Base-by-base conservation (phyloP, 1,140 invertebrate genomes). In the Drosophila lowei region DNA sequence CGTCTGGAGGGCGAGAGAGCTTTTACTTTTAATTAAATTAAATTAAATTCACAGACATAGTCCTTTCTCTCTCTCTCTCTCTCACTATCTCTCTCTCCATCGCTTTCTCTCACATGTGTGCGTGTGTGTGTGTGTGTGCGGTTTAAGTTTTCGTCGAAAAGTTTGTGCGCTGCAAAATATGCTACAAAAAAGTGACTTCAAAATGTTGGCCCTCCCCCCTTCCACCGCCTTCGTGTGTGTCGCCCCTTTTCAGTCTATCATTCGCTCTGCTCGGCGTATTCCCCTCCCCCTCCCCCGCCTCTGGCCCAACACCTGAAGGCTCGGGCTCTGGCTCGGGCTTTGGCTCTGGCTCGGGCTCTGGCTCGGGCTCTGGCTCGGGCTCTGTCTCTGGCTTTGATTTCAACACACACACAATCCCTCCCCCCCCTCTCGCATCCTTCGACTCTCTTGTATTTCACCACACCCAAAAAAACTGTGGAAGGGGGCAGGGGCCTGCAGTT, bases 81-180 rank as follows among this genome's bases (percentile, higher is more conserved):
- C 34, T 58, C 47, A 54, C 43, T 52, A 4, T 50, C 28, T 55
- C n/a, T 28, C 6, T 47, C 6, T 9, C 16, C 8, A 1, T 34
- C 34, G 4, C 9, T 11, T 11, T 13, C 9, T 38, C 34, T 11
- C 34, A 13, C 34, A 11, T 11, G 9, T 38, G 34, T 13, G 34
- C 11, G 9, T 38, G 34, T 13, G 34, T 38, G 34, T 34, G 30
- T 34, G 30, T 9, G 30, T 53, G 66, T 28, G 47, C 21, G 41
- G 60, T 64, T 66, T 53, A 67, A 64, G 62, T 66, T 38, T 13
- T 34, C 13, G 21, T 21, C n/a, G 9, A 15, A 28, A 61, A 65
- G 23, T 58, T 25, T 61, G 34, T 38, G 72, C 81, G 68, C 81
- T 71, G 61, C 72, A 77, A 85, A 86, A 74, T 86, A 77, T 86